Conservation (phyloP, 2,113 vertebrate genomes). For the Mugil cephalus region DNA sequence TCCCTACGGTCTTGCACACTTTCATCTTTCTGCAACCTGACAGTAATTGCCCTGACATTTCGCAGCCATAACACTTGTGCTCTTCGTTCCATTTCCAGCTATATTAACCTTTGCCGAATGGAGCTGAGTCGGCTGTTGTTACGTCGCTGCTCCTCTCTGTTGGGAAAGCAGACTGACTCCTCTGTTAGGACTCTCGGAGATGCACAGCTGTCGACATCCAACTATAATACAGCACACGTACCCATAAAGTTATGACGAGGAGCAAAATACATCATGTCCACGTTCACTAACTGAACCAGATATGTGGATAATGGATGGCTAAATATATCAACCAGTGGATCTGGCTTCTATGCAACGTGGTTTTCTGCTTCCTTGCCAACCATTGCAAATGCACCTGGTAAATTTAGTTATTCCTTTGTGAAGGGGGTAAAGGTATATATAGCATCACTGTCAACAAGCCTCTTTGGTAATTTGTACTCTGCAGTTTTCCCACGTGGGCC, state of each 20-base stretch:
- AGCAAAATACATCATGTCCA: no score
- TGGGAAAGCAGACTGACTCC: background rate
- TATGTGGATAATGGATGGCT: conserved; percentile 7
- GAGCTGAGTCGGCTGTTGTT: conserved; percentile 14
- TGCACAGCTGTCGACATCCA: background rate
- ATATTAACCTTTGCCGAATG: conserved; percentile 60
- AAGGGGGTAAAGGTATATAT: background rate
- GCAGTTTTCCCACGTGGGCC: background rate
- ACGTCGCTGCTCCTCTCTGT: background rate
- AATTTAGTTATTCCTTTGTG: conserved; percentile 13
- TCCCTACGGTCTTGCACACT: background rate
- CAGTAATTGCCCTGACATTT: conserved; percentile 72
- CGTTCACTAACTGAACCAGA: no score
- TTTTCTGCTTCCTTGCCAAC: conserved; percentile 1
- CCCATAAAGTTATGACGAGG: background rate
- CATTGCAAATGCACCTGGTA: background rate
- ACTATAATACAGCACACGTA: conserved; percentile 8
- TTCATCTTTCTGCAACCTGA: conserved; percentile 25
- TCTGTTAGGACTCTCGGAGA: conserved; percentile 6
- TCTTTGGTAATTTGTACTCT: background rate
- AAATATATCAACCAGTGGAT: background rate
- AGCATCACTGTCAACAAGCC: background rate
- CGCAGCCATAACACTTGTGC: conserved; percentile 18
- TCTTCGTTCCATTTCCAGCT: conserved; percentile 15
- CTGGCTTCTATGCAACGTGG: background rate